These are phyloP conservation scores for Drosophila leontia DNA, from an alignment of 1,140 invertebrate genomes.

Conservation along the genomic window DNA sequence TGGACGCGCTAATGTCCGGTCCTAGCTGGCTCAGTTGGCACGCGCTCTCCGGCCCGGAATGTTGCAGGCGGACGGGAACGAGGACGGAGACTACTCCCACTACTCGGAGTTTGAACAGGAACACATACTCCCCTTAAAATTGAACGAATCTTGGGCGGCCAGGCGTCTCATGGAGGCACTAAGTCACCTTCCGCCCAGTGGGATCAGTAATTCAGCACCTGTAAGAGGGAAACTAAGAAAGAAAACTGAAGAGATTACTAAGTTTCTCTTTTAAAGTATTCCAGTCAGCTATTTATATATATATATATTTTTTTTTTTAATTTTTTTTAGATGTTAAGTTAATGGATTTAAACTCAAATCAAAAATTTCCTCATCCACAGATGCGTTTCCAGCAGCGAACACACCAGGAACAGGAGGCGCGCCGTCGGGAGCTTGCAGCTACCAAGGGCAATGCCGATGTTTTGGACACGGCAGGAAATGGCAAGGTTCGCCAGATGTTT, in stretches of 20 bases:
- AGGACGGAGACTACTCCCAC: slow-evolving; percentile 11
- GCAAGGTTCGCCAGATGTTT: slow-evolving; percentile 91
- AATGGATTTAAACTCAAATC: neutral
- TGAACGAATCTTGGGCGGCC: slow-evolving; percentile 87
- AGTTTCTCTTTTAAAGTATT: neutral
- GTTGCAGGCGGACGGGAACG: slow-evolving; percentile 54
- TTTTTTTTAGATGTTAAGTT: neutral
- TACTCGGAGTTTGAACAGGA: slow-evolving; percentile 43
- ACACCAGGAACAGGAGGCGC: slow-evolving; percentile 69
- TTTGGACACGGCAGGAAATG: slow-evolving; percentile 51
- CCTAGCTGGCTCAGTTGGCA: slow-evolving; percentile 61
- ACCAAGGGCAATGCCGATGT: slow-evolving; percentile 7
- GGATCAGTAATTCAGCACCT: slow-evolving; percentile 65
- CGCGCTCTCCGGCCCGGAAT: slow-evolving; percentile 62
- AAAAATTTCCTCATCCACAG: slow-evolving; percentile 29
- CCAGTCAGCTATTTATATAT: no score
- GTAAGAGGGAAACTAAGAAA: slow-evolving; percentile 29
- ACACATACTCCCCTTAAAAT: slow-evolving; percentile 85
- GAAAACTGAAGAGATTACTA: neutral
- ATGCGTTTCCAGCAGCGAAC: slow-evolving; percentile 83
- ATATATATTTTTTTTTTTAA: no score
- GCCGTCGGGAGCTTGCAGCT: slow-evolving; percentile 55
- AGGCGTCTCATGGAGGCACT: slow-evolving; percentile 84
- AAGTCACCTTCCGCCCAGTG: slow-evolving; percentile 67
- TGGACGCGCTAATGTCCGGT: slow-evolving; percentile 68